Evolutionary conservation across 2,113 vertebrate species (phyloP).

Genomic region (Chroicocephalus ridibundus): DNA sequence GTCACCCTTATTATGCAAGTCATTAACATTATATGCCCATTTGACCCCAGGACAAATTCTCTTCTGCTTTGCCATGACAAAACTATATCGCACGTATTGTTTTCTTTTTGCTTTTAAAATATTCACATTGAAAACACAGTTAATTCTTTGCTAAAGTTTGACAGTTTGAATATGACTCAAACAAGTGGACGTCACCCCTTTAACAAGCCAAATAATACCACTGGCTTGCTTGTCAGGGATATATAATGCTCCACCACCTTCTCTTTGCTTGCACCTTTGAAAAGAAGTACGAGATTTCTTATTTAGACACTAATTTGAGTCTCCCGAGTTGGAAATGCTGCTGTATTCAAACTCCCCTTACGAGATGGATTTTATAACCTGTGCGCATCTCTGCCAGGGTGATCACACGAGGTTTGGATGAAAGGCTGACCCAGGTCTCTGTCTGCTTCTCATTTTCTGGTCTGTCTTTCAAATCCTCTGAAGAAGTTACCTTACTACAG

Average conservation of each 20-base stretch:
- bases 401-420: background rate
- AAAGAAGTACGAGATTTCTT: background rate
- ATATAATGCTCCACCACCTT: background rate
- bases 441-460: slow-evolving; percentile 28
- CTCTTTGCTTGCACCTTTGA: background rate
- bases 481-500: background rate
- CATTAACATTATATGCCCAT: background rate
- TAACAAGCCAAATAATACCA: background rate
- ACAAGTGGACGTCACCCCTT: background rate
- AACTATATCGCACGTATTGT: background rate
- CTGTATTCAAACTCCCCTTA: background rate
- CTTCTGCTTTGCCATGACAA: background rate
- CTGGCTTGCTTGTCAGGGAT: background rate
- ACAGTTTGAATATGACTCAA: background rate
- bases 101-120: background rate
- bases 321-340: background rate
- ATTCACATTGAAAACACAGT: background rate
- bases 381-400: background rate
- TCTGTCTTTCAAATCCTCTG: background rate
- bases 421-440: background rate
- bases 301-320: background rate
- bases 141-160: background rate
- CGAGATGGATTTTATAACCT: background rate
- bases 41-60: background rate
- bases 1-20: background rate